A percentile compares a stretch with the other conserved stretches of the same genome.
These are phyloP conservation scores for Cheilosia scutellata DNA, from an alignment of 2,888 invertebrate genomes.

Conservation along the genomic window DNA sequence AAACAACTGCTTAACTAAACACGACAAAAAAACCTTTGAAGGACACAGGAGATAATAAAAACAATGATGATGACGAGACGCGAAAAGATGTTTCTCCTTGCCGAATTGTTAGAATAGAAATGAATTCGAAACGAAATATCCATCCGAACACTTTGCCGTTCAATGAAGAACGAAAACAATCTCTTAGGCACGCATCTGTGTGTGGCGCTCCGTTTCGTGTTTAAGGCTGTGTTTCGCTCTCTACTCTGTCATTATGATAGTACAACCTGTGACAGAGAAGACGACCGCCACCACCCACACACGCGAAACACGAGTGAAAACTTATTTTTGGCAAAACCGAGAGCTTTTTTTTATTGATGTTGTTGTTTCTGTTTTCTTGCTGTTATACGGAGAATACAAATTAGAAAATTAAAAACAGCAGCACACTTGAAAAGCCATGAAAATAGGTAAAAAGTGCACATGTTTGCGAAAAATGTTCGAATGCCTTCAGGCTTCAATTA, in stretches of 20 bases:
- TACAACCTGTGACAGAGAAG: conserved; percentile 15
- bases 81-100: background rate
- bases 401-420: conserved; percentile 22
- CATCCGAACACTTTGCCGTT: conserved; percentile 35
- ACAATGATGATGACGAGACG: conserved; percentile 6
- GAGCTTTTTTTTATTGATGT: conserved; percentile 54
- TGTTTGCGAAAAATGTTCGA: conserved; percentile 24
- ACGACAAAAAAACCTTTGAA: background rate
- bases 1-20: conserved; percentile 16
- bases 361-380: conserved; percentile 10
- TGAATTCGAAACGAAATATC: conserved; percentile 32
- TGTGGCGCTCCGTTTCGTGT: conserved; percentile 28
- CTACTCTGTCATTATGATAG: conserved; percentile 41
- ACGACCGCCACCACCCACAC: conserved; percentile 42
- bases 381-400: conserved; percentile 21
- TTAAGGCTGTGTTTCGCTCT: conserved; percentile 52
- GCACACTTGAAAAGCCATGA: background rate
- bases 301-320: conserved; percentile 36
- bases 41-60: conserved; percentile 22
- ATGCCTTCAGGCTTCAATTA: conserved; percentile 16
- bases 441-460: conserved; percentile 28
- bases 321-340: conserved; percentile 68
- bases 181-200: conserved; percentile 40
- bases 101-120: conserved; percentile 14
- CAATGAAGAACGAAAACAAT: conserved; percentile 45